Evolutionary conservation across 2,888 invertebrate species (phyloP), one percentile per base, ranked within the genome.

Genomic region (Danaus chrysippus): DNA sequence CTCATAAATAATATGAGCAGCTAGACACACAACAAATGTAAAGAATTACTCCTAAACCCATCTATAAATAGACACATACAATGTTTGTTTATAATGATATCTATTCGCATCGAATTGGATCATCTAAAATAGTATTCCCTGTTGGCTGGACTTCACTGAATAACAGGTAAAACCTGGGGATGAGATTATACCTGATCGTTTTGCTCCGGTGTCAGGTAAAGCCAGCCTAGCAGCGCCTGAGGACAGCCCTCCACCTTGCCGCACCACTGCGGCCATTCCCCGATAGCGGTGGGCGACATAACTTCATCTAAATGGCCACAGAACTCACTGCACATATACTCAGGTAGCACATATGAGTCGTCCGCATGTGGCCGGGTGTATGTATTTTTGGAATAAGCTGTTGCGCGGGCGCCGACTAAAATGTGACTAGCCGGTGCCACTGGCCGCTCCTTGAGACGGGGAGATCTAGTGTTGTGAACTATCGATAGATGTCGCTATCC

Each of bases 261-360:
- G 70, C 86, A 86, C 89, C 90, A 88, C 71, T 86, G 88, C 57
- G 88, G 89, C 74, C 84, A 75, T 57, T 89, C 89, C 12, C 86
- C 84, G 67, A 88, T 75, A 44, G 88, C 89, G 62, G 89, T 88
- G 1, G 90, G 90, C 64, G 90, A 87, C 90, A 91, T 91, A 60
- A 73, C 82, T 70, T 70, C 83, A 85, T 84, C 75, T 70, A 77
- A 74, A 61, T 73, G 72, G 68, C 58, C 23, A 34, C 23, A 34
- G 23, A 60, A 69, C 71, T 58, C 55, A 64, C 69, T 62, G 23
- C 61, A 62, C 44, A 59, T 57, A 46, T 46, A 46, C 6, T 10
- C 12, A 49, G 15, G 49, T 49, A 49, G 17, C 17, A 17, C 17
- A 11, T 10, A 15, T 15, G 17, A 3, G 2, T 3, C 17, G 15